These are phyloP conservation scores for Myrmecophaga tridactyla DNA, from an alignment of 2,113 vertebrate species.

Conservation along the genomic window DNA sequence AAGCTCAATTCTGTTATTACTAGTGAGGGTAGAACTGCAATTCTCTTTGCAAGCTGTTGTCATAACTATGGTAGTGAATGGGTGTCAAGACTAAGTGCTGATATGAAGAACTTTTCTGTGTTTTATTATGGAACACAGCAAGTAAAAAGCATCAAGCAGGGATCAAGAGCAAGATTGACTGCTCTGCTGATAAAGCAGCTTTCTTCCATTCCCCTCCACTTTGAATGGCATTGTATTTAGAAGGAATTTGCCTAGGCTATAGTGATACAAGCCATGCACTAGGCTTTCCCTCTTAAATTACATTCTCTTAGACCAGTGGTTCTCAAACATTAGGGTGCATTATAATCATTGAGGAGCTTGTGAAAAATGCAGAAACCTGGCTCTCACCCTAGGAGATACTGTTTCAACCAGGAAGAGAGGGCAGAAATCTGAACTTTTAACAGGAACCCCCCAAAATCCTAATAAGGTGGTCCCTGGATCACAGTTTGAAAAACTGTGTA, in stretches of 20 bases:
- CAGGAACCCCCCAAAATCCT: conserved; percentile 6
- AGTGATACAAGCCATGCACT: conserved; percentile 6
- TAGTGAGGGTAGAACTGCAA: not conserved
- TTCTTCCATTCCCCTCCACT: not conserved
- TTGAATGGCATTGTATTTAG: not conserved
- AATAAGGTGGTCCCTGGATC: conserved; percentile 1
- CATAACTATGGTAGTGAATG: not conserved
- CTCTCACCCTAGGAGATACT: conserved; percentile 4
- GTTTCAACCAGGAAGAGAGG: not conserved
- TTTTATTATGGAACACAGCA: conserved; percentile 5
- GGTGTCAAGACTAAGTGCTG: not conserved
- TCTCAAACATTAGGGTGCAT: not conserved
- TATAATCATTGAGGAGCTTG: conserved; percentile 20
- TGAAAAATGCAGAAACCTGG: conserved; percentile 37
- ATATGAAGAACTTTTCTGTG: not conserved
- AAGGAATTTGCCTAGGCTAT: not conserved
- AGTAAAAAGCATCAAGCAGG: not conserved
- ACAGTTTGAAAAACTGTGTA: conserved; percentile 49
- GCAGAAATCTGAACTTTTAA: conserved; percentile 28
- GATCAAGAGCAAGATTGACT: not conserved
- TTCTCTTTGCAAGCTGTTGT: not conserved
- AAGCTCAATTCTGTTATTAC: not conserved
- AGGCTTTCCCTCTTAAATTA: not conserved
- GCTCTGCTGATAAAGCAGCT: not conserved
- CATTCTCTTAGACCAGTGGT: conserved; percentile 27